Percentiles rank a stretch among this genome's conserved stretches.
phyloP scores from a whole-genome alignment of 1,140 invertebrate species.

The Liolophura sinensis region DNA sequence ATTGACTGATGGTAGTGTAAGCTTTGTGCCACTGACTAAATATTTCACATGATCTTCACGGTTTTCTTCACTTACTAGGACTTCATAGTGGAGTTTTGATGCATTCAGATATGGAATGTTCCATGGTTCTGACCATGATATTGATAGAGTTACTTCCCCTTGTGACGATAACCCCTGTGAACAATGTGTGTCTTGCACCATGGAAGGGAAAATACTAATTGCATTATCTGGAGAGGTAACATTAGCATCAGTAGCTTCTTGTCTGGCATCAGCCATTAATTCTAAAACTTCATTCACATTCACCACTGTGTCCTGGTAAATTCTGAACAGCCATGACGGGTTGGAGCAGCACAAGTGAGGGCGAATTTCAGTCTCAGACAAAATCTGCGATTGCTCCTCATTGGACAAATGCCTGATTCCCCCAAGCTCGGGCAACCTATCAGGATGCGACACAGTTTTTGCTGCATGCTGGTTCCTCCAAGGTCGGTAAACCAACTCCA shows the following conservation, averaged over 20 bases:
- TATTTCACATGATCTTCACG: background rate
- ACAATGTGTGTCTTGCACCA: background rate
- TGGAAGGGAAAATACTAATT: background rate
- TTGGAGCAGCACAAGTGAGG: slow-evolving; percentile 62
- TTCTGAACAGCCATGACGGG: slow-evolving; percentile 62
- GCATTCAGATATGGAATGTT: background rate
- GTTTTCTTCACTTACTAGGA: background rate
- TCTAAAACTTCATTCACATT: slow-evolving; percentile 45
- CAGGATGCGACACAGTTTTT: slow-evolving; percentile 56
- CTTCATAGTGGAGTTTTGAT: background rate
- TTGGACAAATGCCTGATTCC: slow-evolving; percentile 56
- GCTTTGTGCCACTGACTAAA: too few relatives aligned
- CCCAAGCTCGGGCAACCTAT: slow-evolving; percentile 46
- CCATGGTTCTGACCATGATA: background rate
- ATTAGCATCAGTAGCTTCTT: background rate
- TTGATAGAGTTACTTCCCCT: background rate
- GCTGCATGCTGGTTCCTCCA: slow-evolving; percentile 57
- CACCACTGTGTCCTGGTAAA: slow-evolving; percentile 64
- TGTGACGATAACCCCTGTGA: background rate
- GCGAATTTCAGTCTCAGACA: slow-evolving; percentile 47
- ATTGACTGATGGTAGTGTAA: too few relatives aligned
- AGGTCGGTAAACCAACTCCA: slow-evolving; percentile 53
- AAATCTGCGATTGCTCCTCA: slow-evolving; percentile 51
- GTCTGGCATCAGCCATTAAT: slow-evolving; percentile 13
- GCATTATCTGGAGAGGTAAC: background rate